Evolutionary conservation across 2,888 invertebrate genomes (phyloP), one percentile per base, ranked within the genome.

Genomic region (Trimorus sp.): DNA sequence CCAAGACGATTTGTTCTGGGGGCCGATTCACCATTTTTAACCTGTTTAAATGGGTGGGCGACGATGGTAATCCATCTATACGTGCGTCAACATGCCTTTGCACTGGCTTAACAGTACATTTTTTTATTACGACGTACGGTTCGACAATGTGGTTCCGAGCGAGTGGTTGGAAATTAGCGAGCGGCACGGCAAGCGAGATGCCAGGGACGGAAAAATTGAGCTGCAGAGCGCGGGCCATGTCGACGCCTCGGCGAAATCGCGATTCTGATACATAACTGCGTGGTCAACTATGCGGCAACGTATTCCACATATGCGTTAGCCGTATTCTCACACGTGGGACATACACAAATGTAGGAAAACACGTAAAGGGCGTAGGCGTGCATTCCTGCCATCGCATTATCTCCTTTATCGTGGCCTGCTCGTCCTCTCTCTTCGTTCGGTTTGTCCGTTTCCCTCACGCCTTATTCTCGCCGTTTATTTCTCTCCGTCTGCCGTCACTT

Each of bases 341-440:
- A 85, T 86, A 86, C 87, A 89, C 88, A 84, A 86, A 89, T 85
- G 79, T 85, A 87, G 89, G 87, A 88, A 90, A 90, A 90, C 88
- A 89, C 88, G 88, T 86, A 85, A 87, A 66, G 85, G 87, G 89
- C 89, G 90, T 90, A 89, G 90, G 90, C 89, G 90, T 90, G 87
- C 90, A 90, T 90, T 90, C 90, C 89, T 88, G 87, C 85, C 88
- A 85, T 88, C 88, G 88, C 88, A 89, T 90, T 90, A 89, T 90
- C 89, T 90, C 82, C 85, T 86, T 84, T 83, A 84, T 83, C 83
- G 79, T 83, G 85, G 84, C 78, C 70, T 82, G 62, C 77, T 58
- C 69, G 78, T 63, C 80, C 82, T 68, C 75, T 54, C 66, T 60
- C 74, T 48, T 63, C 26, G 26, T 26, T 26, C 26, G 2, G 79